These are phyloP conservation scores for Aproaerema taeniolella DNA, from an alignment of 2,888 invertebrate genomes.

Conservation along the genomic window DNA sequence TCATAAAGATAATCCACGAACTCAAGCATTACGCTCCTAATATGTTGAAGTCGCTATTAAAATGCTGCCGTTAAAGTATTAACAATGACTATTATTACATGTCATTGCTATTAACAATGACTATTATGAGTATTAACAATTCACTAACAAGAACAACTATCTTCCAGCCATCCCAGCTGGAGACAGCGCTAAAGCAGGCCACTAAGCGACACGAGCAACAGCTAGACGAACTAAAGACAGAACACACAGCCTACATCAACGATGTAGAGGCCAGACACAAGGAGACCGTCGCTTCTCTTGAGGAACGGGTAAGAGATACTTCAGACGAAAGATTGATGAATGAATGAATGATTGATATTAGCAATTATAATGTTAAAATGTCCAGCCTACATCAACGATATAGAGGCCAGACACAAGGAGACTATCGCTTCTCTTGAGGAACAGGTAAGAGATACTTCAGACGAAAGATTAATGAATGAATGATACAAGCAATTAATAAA, in stretches of 20 bases:
- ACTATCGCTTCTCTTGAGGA: conserved; percentile 63
- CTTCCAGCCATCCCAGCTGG: conserved; percentile 44
- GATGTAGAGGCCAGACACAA: conserved; percentile 61
- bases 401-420: conserved; percentile 60
- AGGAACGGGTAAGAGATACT: conserved; percentile 64
- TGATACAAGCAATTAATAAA: conserved; percentile 59
- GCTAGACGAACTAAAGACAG: conserved; percentile 53
- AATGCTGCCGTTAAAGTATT: no score
- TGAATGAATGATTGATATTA: no score
- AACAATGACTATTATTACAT: no score
- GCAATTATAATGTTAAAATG: conserved; percentile 68
- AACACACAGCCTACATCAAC: conserved; percentile 58
- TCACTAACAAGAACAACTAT: no score
- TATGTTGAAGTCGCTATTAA: no score
- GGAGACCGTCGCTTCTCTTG: conserved; percentile 55
- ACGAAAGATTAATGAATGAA: no score
- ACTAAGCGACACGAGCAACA: conserved; percentile 50
- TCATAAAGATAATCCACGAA: no score
- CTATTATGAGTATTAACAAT: no score
- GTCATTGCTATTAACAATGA: no score
- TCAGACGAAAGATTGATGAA: no score
- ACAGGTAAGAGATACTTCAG: no score
- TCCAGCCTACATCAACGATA: conserved; percentile 51
- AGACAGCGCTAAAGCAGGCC: conserved; percentile 42
- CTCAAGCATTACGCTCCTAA: no score